phyloP scores from a whole-genome alignment of 2,797 vertebrate species.

The Luscinia luscinia region DNA sequence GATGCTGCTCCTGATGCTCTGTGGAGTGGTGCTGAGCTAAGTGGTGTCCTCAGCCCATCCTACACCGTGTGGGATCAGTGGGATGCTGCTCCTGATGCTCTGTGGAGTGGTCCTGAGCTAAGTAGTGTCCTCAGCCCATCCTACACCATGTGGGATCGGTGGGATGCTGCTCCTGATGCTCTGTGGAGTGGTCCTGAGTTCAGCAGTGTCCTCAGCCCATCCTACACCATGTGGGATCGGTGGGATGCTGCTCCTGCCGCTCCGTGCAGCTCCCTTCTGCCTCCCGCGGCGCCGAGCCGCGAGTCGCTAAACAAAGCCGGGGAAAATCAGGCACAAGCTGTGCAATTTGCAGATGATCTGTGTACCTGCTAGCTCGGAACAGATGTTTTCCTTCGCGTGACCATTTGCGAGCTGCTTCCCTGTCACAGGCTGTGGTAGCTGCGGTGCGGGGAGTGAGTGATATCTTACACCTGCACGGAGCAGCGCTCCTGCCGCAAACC shows the following conservation, averaged over 20 bases:
- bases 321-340: constrained; percentile 20
- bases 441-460: neutral
- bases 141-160: accelerated
- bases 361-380: constrained; percentile 48
- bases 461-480: constrained; percentile 35
- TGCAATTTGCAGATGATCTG: constrained; percentile 48
- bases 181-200: accelerated
- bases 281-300: neutral
- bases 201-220: accelerated
- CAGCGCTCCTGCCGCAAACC: neutral
- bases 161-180: too few relatives aligned
- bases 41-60: too few relatives aligned
- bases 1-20: too few relatives aligned
- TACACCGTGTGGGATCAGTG: too few relatives aligned
- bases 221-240: accelerated
- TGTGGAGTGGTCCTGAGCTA: accelerated
- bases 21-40: too few relatives aligned
- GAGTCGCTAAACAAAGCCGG: constrained; percentile 8
- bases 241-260: neutral
- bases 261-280: neutral
- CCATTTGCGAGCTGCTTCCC: constrained; percentile 51
- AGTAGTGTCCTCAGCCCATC: accelerated
- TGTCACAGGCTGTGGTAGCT: constrained; percentile 29
- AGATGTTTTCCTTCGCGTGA: constrained; percentile 55
- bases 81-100: too few relatives aligned